Evolutionary conservation across 1,140 invertebrate genomes (phyloP).

Genomic region (Sinonovacula constricta): DNA sequence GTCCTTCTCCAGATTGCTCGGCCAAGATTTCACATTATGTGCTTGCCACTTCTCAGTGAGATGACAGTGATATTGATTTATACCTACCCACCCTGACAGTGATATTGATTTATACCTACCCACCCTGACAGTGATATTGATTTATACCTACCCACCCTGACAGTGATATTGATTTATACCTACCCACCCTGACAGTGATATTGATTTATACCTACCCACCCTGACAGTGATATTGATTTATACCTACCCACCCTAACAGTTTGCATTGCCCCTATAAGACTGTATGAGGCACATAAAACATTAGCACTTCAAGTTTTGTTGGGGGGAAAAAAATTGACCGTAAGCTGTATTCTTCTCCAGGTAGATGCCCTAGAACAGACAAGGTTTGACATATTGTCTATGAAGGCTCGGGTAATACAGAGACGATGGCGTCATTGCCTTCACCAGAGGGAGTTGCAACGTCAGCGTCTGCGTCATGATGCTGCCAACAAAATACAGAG

Average conservation of each 20-base stretch:
- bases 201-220: not conserved
- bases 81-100: no score
- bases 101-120: no score
- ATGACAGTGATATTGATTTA: no score
- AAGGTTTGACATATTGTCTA: conserved; percentile 41
- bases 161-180: no score
- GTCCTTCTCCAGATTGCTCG: no score
- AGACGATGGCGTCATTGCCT: conserved; percentile 46
- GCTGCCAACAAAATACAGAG: conserved; percentile 31
- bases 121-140: no score
- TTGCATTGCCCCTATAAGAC: no score
- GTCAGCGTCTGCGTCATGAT: not conserved
- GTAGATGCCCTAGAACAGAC: conserved; percentile 57
- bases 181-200: not conserved
- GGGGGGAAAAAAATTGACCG: not conserved
- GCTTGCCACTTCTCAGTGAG: no score
- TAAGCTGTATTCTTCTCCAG: conserved; percentile 42
- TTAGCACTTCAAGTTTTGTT: conserved; percentile 1
- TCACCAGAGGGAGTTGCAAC: not conserved
- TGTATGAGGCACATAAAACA: no score
- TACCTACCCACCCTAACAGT: not conserved
- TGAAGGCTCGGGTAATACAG: conserved; percentile 55
- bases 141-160: no score
- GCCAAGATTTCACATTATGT: no score
- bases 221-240: not conserved